Conservation (phyloP, 2,113 vertebrate genomes). For the Hoplias malabaricus region DNA sequence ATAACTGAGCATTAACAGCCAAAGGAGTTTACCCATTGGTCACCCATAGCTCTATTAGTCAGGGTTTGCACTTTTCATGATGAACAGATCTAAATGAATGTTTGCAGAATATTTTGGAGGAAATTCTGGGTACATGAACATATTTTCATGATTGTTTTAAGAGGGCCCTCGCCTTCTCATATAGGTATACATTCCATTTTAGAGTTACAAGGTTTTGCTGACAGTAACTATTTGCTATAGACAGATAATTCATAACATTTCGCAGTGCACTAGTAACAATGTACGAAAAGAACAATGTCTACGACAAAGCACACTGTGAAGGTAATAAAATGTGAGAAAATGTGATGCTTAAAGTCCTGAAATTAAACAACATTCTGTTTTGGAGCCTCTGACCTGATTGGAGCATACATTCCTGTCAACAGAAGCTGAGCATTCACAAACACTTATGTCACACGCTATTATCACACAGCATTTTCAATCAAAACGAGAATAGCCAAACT, state of each 20-base stretch:
- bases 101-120: no score
- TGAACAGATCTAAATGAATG: no score
- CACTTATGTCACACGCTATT: background rate
- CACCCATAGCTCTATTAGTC: no score
- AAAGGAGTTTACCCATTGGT: no score
- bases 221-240: background rate
- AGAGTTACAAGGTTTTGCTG: background rate
- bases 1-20: no score
- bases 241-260: slow-evolving; percentile 4
- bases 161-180: no score
- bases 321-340: background rate
- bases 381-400: background rate
- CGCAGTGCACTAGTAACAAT: background rate
- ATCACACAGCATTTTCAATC: background rate
- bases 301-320: background rate
- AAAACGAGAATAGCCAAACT: background rate
- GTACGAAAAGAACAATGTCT: background rate
- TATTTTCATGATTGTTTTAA: no score
- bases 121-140: no score
- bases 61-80: no score
- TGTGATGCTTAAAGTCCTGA: background rate
- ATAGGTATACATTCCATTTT: no score
- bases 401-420: background rate
- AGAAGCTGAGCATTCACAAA: slow-evolving; percentile 6
- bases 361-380: background rate